Percentiles rank a stretch among this genome's conserved stretches.
Conservation (phyloP, 2,888 invertebrate species). For the Acleris laterana region DNA sequence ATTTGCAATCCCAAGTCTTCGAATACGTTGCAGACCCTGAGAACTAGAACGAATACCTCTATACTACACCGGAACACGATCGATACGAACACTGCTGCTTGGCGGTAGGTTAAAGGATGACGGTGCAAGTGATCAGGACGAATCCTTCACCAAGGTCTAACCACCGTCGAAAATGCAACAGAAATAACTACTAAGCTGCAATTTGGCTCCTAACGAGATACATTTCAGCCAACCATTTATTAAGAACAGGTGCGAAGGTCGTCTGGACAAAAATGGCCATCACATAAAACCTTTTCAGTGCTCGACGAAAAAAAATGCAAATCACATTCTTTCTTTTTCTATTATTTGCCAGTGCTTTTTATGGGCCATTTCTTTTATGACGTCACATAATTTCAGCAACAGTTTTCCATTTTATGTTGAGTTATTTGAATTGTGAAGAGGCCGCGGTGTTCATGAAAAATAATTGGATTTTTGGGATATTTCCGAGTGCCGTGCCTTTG, state of each 20-base stretch:
- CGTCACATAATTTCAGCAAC: conserved; percentile 18
- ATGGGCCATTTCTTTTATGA: conserved; percentile 16
- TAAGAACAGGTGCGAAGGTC: conserved; percentile 9
- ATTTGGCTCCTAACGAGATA: neutral
- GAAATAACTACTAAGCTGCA: no score
- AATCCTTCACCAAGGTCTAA: no score
- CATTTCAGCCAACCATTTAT: neutral
- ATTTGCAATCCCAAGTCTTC: no score
- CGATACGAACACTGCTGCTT: no score
- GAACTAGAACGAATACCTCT: no score
- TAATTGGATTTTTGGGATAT: conserved; percentile 6
- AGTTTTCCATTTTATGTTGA: conserved; percentile 11
- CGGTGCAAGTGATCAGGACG: no score
- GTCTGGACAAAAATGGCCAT: neutral
- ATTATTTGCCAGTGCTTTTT: conserved; percentile 13
- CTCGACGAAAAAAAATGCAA: conserved; percentile 14
- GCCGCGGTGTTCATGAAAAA: neutral
- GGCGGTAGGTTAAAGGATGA: no score
- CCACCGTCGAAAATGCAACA: no score
- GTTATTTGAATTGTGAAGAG: neutral
- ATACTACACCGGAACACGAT: no score
- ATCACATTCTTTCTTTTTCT: conserved; percentile 16
- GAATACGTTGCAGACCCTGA: no score
- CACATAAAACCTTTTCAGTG: conserved; percentile 9
- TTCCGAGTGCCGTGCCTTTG: conserved; percentile 3